Conservation (phyloP, 2,797 vertebrate genomes). For the Amniataba percoides region DNA sequence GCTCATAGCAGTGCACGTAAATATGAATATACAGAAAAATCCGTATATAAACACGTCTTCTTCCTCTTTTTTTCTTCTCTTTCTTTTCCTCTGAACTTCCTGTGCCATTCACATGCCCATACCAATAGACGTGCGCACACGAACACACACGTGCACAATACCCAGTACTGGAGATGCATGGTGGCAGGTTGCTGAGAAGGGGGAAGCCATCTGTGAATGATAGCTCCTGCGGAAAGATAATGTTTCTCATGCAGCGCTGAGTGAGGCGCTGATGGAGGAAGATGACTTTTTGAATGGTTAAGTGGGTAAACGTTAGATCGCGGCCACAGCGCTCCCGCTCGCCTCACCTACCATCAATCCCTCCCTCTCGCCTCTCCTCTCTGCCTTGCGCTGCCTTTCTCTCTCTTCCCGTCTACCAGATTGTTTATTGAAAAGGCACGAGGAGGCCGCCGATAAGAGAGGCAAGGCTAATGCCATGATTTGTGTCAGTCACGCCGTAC, state of each 20-base stretch:
- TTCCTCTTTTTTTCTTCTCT: slow-evolving; percentile 22
- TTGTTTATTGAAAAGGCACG: slow-evolving; percentile 84
- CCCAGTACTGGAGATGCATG: slow-evolving; percentile 59
- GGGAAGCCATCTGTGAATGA: slow-evolving; percentile 84
- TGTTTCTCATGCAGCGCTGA: slow-evolving; percentile 79
- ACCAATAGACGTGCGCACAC: slow-evolving; percentile 23
- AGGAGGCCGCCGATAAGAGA: slow-evolving; percentile 82
- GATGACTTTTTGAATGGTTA: slow-evolving; percentile 86
- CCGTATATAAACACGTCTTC: slow-evolving; percentile 6
- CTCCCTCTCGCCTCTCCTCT: slow-evolving; percentile 46
- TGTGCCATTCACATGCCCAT: slow-evolving; percentile 31
- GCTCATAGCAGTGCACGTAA: slow-evolving; percentile 18
- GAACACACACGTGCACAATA: slow-evolving; percentile 29
- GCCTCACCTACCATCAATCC: slow-evolving; percentile 76
- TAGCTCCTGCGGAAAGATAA: slow-evolving; percentile 82
- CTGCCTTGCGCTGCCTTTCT: slow-evolving; percentile 48
- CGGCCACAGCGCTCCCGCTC: slow-evolving; percentile 71
- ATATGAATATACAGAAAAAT: slow-evolving; percentile 9
- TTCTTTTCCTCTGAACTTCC: slow-evolving; percentile 26
- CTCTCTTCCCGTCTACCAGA: slow-evolving; percentile 61
- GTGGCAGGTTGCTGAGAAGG: slow-evolving; percentile 73
- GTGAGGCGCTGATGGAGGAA: slow-evolving; percentile 80
- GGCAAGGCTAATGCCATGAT: slow-evolving; percentile 84
- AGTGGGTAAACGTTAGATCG: slow-evolving; percentile 82
- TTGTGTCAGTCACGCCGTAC: slow-evolving; percentile 85